phyloP scores from a whole-genome alignment of 2,888 invertebrate species.

The Prosopocoilus inquinatus region DNA sequence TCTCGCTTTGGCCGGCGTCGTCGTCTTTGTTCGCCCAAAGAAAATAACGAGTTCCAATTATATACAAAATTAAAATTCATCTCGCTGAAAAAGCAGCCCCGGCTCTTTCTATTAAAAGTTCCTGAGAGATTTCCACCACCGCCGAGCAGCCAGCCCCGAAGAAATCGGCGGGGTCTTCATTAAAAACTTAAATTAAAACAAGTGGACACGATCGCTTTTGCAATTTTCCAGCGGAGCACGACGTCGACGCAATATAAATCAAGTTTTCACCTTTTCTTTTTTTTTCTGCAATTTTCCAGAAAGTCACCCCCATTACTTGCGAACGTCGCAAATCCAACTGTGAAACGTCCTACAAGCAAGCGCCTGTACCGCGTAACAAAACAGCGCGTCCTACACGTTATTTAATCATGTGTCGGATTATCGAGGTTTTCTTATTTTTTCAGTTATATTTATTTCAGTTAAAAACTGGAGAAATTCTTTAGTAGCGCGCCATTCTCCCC shows the following conservation, averaged over 20 bases:
- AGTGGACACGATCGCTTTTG: constrained; percentile 45
- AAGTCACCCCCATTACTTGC: too few relatives aligned
- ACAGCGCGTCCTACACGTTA: too few relatives aligned
- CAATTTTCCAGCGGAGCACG: constrained; percentile 15
- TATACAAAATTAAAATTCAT: constrained; percentile 52
- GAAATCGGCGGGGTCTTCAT: constrained; percentile 45
- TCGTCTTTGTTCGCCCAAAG: constrained; percentile 20
- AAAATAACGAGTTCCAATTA: constrained; percentile 50
- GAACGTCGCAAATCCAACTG: too few relatives aligned
- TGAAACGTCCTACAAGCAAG: too few relatives aligned
- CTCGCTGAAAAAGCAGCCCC: constrained; percentile 51
- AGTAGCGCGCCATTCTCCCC: too few relatives aligned
- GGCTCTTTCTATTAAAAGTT: constrained; percentile 51
- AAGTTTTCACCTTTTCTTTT: background rate
- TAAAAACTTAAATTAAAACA: constrained; percentile 50
- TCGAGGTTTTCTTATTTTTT: too few relatives aligned
- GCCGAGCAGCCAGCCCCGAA: background rate
- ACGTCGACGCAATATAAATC: background rate
- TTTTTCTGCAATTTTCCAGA: too few relatives aligned
- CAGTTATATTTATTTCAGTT: too few relatives aligned
- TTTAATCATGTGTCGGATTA: too few relatives aligned
- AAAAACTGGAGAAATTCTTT: too few relatives aligned
- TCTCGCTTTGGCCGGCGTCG: background rate
- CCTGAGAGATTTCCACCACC: constrained; percentile 46
- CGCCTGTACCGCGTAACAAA: background rate